Percentiles rank a stretch among this genome's conserved stretches.
Conservation (phyloP, 2,888 invertebrate species). For the Schizotus pectinicornis region DNA sequence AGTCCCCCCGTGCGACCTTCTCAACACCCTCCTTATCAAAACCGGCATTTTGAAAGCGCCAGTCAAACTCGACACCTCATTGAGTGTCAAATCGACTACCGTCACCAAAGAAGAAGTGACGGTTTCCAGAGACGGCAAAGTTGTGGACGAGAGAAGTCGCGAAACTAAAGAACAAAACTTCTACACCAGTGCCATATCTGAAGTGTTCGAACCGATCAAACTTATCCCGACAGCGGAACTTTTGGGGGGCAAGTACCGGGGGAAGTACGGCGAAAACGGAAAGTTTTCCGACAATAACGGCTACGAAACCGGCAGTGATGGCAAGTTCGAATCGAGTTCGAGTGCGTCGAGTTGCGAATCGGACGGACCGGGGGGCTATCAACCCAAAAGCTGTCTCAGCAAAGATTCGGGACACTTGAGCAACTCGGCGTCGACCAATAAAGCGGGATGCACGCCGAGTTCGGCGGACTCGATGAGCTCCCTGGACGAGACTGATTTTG, state of each 20-base stretch:
- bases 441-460: conserved; percentile 55
- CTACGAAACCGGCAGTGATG: conserved; percentile 53
- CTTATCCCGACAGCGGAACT: conserved; percentile 55
- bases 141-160: conserved; percentile 72
- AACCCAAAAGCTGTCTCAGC: conserved; percentile 44
- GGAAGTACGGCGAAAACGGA: conserved; percentile 35
- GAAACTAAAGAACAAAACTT: conserved; percentile 76
- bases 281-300: conserved; percentile 52
- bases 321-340: conserved; percentile 55
- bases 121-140: conserved; percentile 69
- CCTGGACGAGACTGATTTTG: conserved; percentile 56
- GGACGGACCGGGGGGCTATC: conserved; percentile 40
- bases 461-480: conserved; percentile 57
- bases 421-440: conserved; percentile 52
- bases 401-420: conserved; percentile 57
- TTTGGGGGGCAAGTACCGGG: conserved; percentile 47
- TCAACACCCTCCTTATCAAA: conserved; percentile 71
- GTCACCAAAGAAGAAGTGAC: conserved; percentile 75
- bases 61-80: conserved; percentile 72
- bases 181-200: conserved; percentile 70
- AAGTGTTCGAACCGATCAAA: conserved; percentile 69
- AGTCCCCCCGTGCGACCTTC: conserved; percentile 73
- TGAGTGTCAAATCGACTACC: conserved; percentile 74
- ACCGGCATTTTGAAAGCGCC: conserved; percentile 71
- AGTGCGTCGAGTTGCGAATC: conserved; percentile 58